A percentile compares a stretch with the other conserved stretches of the same genome.
Evolutionary conservation across 2,888 invertebrate species (phyloP).

Genomic region (Cybosia mesomella): DNA sequence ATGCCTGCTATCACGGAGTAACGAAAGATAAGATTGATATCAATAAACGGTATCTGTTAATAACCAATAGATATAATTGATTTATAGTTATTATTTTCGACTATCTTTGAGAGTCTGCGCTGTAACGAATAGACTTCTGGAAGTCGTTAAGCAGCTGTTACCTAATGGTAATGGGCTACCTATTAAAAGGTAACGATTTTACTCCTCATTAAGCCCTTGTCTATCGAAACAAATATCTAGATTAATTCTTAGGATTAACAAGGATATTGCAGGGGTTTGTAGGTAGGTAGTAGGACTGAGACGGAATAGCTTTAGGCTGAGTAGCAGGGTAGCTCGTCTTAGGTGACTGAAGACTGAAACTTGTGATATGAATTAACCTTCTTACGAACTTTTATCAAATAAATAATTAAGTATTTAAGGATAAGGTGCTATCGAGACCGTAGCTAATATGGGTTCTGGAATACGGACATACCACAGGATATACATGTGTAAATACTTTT

Average conservation of each 20-base stretch:
- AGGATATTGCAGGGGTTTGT: background rate
- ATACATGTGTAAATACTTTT: no score
- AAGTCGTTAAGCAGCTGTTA: constrained; percentile 1
- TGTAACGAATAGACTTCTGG: background rate
- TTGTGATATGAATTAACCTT: no score
- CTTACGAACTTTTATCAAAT: no score
- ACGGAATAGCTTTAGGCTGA: background rate
- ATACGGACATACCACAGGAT: no score
- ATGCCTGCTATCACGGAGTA: no score
- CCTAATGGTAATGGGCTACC: background rate
- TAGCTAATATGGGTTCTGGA: no score
- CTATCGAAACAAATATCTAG: background rate
- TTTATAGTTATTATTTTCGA: background rate
- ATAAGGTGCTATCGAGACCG: no score
- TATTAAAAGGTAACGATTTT: background rate
- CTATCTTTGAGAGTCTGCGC: background rate
- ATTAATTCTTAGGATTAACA: background rate
- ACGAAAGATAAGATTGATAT: no score
- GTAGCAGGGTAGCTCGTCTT: no score
- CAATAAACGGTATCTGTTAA: background rate
- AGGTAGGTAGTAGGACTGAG: background rate
- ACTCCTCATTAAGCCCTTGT: background rate
- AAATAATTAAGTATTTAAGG: no score
- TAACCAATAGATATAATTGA: background rate
- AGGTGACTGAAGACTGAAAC: no score